These are phyloP conservation scores for Cygnus buccinator DNA, from an alignment of 2,113 vertebrate genomes.

Conservation along the genomic window DNA sequence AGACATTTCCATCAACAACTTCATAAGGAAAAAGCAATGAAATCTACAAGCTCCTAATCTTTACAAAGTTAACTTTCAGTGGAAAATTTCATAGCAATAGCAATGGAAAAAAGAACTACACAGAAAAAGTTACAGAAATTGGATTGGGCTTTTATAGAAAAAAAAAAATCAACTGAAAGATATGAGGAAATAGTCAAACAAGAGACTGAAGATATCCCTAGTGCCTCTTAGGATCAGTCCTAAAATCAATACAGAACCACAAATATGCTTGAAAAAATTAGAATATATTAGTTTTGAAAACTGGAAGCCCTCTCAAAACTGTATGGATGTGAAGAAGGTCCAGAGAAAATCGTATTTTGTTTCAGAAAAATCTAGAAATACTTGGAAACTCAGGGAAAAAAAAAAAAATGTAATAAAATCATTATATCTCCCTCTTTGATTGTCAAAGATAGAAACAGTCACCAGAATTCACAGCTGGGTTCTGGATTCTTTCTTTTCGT, in stretches of 20 bases:
- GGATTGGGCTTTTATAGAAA: not conserved
- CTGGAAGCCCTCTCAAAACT: not conserved
- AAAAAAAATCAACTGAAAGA: not conserved
- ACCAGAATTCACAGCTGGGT: not conserved
- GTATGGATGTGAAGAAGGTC: not conserved
- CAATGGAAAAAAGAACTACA: not conserved
- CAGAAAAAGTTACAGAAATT: not conserved
- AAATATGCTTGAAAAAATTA: not conserved
- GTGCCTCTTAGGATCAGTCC: not conserved
- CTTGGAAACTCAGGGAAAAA: not conserved
- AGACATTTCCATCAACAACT: not conserved
- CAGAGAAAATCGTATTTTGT: not conserved
- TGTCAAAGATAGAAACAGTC: not conserved
- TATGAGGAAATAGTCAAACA: not conserved
- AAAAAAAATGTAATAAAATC: not conserved
- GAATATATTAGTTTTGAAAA: not conserved
- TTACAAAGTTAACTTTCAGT: not conserved
- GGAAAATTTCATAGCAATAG: not conserved
- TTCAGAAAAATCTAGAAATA: not conserved
- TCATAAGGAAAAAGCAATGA: not conserved
- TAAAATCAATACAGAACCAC: not conserved
- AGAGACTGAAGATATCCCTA: not conserved
- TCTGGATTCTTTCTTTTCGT: not conserved
- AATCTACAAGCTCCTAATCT: not conserved
- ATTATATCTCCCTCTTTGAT: not conserved